Evolutionary conservation across 2,888 invertebrate species (phyloP), one percentile per base, ranked within the genome.

Genomic region (Rutpela maculata): DNA sequence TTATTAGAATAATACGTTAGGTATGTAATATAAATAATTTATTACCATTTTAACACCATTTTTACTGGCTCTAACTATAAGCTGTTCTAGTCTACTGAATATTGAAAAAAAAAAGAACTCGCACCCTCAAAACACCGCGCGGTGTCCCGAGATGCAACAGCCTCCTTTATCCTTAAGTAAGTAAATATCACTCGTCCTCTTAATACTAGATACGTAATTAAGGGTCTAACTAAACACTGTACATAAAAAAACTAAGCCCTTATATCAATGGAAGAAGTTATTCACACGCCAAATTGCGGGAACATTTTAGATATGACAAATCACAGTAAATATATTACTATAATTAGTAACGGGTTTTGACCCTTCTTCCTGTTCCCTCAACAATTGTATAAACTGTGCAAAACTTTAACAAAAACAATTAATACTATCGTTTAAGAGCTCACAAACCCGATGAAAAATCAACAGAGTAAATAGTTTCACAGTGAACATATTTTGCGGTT

Each of bases 271-370:
- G 80, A 82, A 78, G 78, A 78, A 80, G 78, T 75, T 78, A 74
- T 79, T 76, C 77, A 75, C 79, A 79, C 78, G 67, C 67, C 70
- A 63, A 68, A 69, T 71, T 67, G 74, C 72, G 79, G 80, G 78
- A 82, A 78, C 79, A 78, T 78, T 78, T 83, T 80, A 81, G 87
- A 87, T 86, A 86, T 87, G 86, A 82, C 86, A 84, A 85, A 87
- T 86, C 85, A 86, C 86, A 86, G 85, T 84, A 82, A 84, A 80
- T 83, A 78, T 80, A 81, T 82, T 80, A 82, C 78, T 80, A 81
- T 79, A 68, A 77, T 77, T 62, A 73, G 59, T 74, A 71, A 56
- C 66, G 65, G 67, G 76, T 63, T 77, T 70, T 73, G 67, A 67
- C 72, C 77, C 67, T 72, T 67, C 59, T 74, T 80, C 77, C 78